Conservation (phyloP, 2,113 vertebrate species). For the Perca schrenkii region DNA sequence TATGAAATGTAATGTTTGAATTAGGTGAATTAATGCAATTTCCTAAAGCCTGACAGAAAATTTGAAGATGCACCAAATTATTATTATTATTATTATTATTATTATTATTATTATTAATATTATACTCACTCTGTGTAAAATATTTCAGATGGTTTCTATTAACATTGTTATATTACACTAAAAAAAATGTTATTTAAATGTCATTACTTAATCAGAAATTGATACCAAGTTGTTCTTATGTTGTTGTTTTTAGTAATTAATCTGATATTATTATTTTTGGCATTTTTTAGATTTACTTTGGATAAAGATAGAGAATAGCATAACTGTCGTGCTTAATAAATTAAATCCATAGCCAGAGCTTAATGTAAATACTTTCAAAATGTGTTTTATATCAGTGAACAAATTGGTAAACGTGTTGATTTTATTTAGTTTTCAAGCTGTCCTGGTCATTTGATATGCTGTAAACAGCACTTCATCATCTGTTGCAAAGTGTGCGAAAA, state of each 20-base stretch:
- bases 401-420: not conserved
- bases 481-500: conserved; percentile 7
- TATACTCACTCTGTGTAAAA: too few relatives aligned
- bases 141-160: too few relatives aligned
- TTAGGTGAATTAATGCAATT: not conserved
- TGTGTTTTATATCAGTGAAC: not conserved
- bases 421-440: not conserved
- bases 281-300: not conserved
- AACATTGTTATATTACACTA: not conserved
- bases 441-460: not conserved
- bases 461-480: conserved; percentile 12
- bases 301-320: not conserved
- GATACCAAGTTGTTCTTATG: not conserved
- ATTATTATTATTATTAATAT: too few relatives aligned
- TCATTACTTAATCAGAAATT: not conserved
- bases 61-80: not conserved
- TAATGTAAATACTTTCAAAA: not conserved
- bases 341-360: not conserved
- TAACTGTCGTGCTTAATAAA: not conserved
- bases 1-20: not conserved
- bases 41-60: not conserved
- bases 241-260: not conserved
- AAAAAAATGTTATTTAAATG: not conserved
- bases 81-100: too few relatives aligned
- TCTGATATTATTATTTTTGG: not conserved